Evolutionary conservation across 92 coral and sea anemone species (phyloP), one percentile per base, ranked within the genome.

Genomic region (Epizoanthus ramosus): DNA sequence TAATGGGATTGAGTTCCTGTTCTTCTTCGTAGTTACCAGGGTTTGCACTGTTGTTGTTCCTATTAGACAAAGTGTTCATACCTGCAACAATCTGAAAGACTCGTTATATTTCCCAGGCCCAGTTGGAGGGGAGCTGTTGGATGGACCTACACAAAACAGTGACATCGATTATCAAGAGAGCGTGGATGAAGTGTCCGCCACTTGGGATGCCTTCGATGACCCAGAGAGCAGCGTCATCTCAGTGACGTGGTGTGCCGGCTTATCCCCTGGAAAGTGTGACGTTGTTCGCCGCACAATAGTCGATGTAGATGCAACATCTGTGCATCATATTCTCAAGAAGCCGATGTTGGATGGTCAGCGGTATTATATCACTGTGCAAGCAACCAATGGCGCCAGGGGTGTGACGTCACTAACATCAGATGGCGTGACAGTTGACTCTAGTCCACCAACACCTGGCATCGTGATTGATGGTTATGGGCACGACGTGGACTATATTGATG

Each of bases 321-420:
- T 87, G 23, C 81, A 72, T 24, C 54, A 71, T 10, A 74, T 76
- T 5, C 89, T 94, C 14, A 33, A 73, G 35, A 59, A 74, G 50
- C 93, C 96, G 35, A 80, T 92, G 74, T 69, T 1, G 31, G 80
- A 85, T 76, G 98, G 98, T 18, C 89, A 86, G 71, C 86, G 77
- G 79, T 88, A 90, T 59, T 92, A 80, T 84, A 77, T 92, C 69
- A 90, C 93, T 15, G 85, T 94, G 56, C 85, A 64, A 73, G 93
- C 97, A 13, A 83, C 84, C 52, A 94, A 94, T 85, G 92, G 98
- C n/a, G 98, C 97, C n/a, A 94, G 98, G 5, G 59, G 75, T 57
- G 73, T 76, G 25, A 79, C 83, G 22, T 84, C 90, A 35, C 28
- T 88, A 19, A 80, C 85, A 41, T 94, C 98, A 21, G 86, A 92